phyloP scores from a whole-genome alignment of 2,797 vertebrate species.

The Trachurus trachurus region DNA sequence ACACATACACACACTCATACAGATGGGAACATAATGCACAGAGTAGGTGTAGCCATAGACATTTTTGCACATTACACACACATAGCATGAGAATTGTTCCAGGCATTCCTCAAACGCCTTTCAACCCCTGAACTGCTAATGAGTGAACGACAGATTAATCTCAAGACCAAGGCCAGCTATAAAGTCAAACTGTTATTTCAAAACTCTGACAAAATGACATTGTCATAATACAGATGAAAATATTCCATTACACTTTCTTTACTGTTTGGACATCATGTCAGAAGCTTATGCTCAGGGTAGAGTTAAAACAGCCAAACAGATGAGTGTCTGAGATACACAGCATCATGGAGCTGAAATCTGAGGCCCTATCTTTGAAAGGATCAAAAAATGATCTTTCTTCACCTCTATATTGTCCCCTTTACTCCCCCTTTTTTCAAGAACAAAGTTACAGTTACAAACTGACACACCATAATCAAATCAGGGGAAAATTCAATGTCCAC shows the following conservation, averaged over 20 bases:
- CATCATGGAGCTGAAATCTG: background rate
- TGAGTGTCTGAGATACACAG: background rate
- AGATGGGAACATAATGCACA: slow-evolving; percentile 28
- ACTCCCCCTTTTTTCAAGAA: no score
- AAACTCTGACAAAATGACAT: slow-evolving; percentile 12
- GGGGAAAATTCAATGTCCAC: no score
- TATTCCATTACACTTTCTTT: slow-evolving; percentile 6
- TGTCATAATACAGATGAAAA: background rate
- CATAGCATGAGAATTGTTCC: slow-evolving; percentile 34
- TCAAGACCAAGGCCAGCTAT: slow-evolving; percentile 3
- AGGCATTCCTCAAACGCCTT: slow-evolving; percentile 11
- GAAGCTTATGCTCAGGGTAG: background rate
- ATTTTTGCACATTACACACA: slow-evolving; percentile 22
- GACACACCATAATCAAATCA: no score
- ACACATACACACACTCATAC: slow-evolving; percentile 25
- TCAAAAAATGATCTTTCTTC: background rate
- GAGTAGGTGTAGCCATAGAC: background rate
- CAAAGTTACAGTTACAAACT: no score
- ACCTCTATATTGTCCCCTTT: no score
- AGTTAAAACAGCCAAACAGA: background rate
- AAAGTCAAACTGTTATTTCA: slow-evolving; percentile 13
- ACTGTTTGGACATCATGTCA: background rate
- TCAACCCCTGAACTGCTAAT: slow-evolving; percentile 20
- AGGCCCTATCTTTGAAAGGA: no score
- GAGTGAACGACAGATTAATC: slow-evolving; percentile 34